Percentiles rank a stretch among this genome's conserved stretches.
phyloP scores from a whole-genome alignment of 2,888 invertebrate genomes.

The Gerris lacustris region DNA sequence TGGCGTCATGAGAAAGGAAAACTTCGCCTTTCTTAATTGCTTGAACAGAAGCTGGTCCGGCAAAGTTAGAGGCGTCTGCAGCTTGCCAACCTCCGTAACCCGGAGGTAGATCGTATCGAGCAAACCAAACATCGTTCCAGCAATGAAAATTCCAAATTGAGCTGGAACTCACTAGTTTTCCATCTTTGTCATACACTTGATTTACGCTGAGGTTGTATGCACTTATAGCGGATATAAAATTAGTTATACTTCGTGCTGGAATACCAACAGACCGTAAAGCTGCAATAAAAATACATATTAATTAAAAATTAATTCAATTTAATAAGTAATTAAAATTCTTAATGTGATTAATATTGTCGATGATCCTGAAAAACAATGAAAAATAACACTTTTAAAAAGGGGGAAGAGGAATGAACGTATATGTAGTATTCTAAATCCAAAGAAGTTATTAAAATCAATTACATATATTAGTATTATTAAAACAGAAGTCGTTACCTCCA shows the following conservation, averaged over 20 bases:
- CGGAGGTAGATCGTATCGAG: slow-evolving; percentile 60
- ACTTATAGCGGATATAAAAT: slow-evolving; percentile 75
- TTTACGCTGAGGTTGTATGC: slow-evolving; percentile 64
- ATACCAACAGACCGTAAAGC: slow-evolving; percentile 69
- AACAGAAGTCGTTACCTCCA: too few relatives aligned
- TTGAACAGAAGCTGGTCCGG: slow-evolving; percentile 66
- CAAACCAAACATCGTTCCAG: slow-evolving; percentile 83
- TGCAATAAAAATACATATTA: slow-evolving; percentile 34
- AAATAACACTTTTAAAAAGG: too few relatives aligned
- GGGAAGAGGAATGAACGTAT: too few relatives aligned
- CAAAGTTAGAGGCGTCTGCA: slow-evolving; percentile 68
- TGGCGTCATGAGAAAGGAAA: slow-evolving; percentile 59
- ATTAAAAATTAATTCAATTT: too few relatives aligned
- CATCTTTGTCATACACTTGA: slow-evolving; percentile 60
- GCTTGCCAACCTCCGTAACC: slow-evolving; percentile 86
- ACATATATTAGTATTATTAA: too few relatives aligned
- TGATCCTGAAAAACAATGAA: too few relatives aligned
- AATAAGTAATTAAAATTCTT: too few relatives aligned
- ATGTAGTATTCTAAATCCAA: too few relatives aligned
- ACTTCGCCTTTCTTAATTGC: slow-evolving; percentile 66
- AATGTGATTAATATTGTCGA: too few relatives aligned
- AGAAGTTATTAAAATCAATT: too few relatives aligned
- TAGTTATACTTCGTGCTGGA: slow-evolving; percentile 68
- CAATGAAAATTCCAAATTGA: slow-evolving; percentile 83
- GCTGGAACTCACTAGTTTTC: slow-evolving; percentile 46